Percentiles rank a stretch among this genome's conserved stretches.
phyloP scores from a whole-genome alignment of 2,888 invertebrate species.

The Andrena fulva region DNA sequence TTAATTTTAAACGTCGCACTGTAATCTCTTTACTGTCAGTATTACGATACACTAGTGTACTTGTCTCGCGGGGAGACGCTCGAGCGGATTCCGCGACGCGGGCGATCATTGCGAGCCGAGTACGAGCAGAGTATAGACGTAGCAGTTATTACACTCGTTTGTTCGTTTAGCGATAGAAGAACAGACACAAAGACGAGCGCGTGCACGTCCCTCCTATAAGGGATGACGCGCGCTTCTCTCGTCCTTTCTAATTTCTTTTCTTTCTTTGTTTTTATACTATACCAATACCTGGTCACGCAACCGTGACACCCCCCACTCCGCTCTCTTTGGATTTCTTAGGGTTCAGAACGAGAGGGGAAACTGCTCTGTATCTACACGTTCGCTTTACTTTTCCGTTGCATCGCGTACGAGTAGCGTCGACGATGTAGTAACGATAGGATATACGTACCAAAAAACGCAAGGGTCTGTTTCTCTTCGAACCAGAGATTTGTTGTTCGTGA shows the following conservation, averaged over 20 bases:
- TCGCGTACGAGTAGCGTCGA: constrained; percentile 1
- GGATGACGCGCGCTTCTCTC: neutral
- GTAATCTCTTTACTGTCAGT: constrained; percentile 84
- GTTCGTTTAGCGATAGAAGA: constrained; percentile 44
- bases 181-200: neutral
- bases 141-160: constrained; percentile 57
- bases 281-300: no score
- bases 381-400: constrained; percentile 2
- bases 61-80: constrained; percentile 76
- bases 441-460: constrained; percentile 1
- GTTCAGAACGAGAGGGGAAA: neutral
- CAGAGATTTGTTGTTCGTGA: constrained; percentile 46
- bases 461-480: constrained; percentile 24
- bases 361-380: constrained; percentile 2
- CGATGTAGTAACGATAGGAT: constrained; percentile 20
- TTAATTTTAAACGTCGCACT: constrained; percentile 76
- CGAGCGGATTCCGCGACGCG: constrained; percentile 42
- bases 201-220: neutral
- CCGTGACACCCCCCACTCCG: no score
- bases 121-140: constrained; percentile 77
- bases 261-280: no score
- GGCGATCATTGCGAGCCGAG: constrained; percentile 75
- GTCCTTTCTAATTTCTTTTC: no score
- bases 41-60: constrained; percentile 82
- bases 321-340: neutral